Conservation (phyloP, 2,113 vertebrate species). For the Delphinus delphis region DNA sequence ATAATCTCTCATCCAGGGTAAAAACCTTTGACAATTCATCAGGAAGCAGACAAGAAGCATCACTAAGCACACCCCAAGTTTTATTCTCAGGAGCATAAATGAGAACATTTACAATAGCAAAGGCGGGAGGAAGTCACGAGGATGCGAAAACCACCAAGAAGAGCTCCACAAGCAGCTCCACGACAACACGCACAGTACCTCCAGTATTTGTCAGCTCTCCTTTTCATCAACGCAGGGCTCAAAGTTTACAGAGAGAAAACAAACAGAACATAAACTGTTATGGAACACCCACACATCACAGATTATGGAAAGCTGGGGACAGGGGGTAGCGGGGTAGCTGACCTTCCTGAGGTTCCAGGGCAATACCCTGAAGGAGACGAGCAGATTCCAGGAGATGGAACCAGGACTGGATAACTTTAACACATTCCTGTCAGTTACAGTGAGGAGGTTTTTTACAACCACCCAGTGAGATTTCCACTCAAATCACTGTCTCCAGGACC, state of each 20-base stretch:
- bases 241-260: neutral
- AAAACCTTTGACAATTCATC: neutral
- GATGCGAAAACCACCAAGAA: neutral
- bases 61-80: neutral
- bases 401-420: neutral
- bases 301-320: neutral
- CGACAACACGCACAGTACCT: neutral
- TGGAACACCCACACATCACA: neutral
- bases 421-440: neutral
- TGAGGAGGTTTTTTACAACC: neutral
- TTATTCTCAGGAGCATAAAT: conserved; percentile 27
- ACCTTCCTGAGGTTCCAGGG: neutral
- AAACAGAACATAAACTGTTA: neutral
- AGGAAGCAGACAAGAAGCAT: neutral
- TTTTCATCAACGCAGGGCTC: neutral
- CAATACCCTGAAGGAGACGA: neutral
- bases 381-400: neutral
- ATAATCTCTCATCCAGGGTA: neutral
- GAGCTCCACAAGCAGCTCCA: neutral
- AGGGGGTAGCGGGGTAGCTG: neutral
- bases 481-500: neutral
- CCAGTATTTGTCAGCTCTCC: neutral
- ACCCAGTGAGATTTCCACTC: neutral
- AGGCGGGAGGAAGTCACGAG: neutral
- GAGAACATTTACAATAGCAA: neutral